A percentile compares a stretch with the other conserved stretches of the same genome.
phyloP scores from a whole-genome alignment of 2,113 vertebrate species.

The Siniperca chuatsi region DNA sequence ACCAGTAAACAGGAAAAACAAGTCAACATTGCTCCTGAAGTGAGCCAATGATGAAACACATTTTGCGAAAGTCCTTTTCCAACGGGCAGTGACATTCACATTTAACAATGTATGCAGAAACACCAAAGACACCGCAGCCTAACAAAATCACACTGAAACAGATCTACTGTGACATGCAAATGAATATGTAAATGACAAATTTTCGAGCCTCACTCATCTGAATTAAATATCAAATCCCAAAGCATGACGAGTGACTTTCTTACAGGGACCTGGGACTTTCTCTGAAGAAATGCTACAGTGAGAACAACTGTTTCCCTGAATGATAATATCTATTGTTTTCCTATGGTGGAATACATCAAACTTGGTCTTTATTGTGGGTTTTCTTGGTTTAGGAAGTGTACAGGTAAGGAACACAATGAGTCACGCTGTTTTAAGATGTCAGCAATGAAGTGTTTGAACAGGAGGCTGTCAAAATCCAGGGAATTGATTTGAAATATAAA shows the following conservation, averaged over 20 bases:
- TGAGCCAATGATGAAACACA: conserved; percentile 5
- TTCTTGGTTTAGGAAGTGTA: neutral
- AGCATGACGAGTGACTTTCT: conserved; percentile 35
- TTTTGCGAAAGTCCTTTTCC: conserved; percentile 18
- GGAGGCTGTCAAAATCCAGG: conserved; percentile 7
- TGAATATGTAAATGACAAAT: conserved; percentile 56
- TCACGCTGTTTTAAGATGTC: neutral
- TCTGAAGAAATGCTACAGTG: neutral
- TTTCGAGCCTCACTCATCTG: conserved; percentile 36
- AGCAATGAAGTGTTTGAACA: conserved; percentile 25
- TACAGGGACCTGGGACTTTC: neutral
- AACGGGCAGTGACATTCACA: conserved; percentile 38
- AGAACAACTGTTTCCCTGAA: conserved; percentile 16
- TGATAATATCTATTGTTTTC: neutral
- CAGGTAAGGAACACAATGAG: neutral
- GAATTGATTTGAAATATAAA: conserved; percentile 17
- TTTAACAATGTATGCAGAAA: conserved; percentile 46
- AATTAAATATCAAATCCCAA: conserved; percentile 52
- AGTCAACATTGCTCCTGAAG: neutral
- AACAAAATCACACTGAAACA: conserved; percentile 56
- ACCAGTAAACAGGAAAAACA: neutral
- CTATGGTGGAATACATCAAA: conserved; percentile 9
- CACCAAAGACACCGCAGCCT: conserved; percentile 23
- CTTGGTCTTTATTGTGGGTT: neutral
- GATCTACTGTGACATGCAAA: conserved; percentile 63